phyloP scores from a whole-genome alignment of 2,113 vertebrate genomes.

The Melanostigma gelatinosum region DNA sequence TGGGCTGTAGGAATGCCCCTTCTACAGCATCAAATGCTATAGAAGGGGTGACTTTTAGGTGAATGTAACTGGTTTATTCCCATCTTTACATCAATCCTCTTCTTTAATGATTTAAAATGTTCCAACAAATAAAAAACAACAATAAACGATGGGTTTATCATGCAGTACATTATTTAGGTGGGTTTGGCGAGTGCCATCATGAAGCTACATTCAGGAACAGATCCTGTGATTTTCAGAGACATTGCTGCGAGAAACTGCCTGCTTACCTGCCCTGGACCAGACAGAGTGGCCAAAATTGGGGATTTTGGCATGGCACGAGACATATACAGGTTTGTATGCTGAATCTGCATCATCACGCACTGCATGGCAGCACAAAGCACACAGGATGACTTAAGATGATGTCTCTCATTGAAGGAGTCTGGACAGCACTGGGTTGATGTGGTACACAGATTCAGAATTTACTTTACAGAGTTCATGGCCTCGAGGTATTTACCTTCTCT shows the following conservation, averaged over 20 bases:
- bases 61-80: not conserved
- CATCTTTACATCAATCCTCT: not conserved
- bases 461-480: conserved; percentile 22
- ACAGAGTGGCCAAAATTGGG: conserved; percentile 90
- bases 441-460: conserved; percentile 3
- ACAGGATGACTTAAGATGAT: not conserved
- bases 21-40: too few relatives aligned
- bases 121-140: not conserved
- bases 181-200: not conserved
- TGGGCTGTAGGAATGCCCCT: too few relatives aligned
- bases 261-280: conserved; percentile 86
- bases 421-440: conserved; percentile 7
- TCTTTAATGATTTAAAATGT: not conserved
- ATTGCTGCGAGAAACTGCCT: conserved; percentile 94
- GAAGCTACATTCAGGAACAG: not conserved
- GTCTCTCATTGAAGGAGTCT: not conserved
- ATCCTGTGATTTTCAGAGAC: conserved; percentile 82
- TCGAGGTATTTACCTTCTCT: conserved; percentile 21
- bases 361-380: not conserved
- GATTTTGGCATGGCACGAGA: conserved; percentile 96
- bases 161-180: not conserved
- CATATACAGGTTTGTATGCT: conserved; percentile 87
- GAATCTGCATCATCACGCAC: not conserved
- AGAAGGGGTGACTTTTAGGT: too few relatives aligned
- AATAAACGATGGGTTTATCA: not conserved